Evolutionary conservation across 92 coral and sea anemone species (phyloP).

Genomic region (Phymanthus crucifer): DNA sequence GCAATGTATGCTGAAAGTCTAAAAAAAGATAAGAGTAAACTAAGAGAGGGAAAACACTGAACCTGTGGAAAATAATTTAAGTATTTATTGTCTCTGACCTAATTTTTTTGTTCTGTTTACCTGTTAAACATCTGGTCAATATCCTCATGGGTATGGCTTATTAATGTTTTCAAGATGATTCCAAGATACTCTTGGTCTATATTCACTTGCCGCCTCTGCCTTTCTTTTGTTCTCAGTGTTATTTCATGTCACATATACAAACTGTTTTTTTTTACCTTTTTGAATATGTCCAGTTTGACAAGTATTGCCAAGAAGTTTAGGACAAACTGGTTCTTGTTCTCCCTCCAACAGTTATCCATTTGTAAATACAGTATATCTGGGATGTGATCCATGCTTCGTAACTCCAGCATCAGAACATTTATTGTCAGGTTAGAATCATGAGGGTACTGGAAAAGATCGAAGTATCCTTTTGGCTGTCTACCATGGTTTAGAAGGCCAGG

Average conservation of each 20-base stretch:
- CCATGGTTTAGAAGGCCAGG: slow-evolving; percentile 72
- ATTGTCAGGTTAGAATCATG: slow-evolving; percentile 66
- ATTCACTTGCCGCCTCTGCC: too few species aligned
- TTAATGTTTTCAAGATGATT: too few species aligned
- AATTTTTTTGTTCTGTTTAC: slow-evolving; percentile 12
- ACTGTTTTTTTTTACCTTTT: slow-evolving; percentile 56
- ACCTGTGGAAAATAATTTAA: too few species aligned
- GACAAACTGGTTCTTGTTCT: slow-evolving; percentile 68
- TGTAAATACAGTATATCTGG: slow-evolving; percentile 58
- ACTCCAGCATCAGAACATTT: slow-evolving; percentile 43
- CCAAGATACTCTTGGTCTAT: too few species aligned
- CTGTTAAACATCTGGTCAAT: slow-evolving; percentile 64
- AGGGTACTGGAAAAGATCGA: slow-evolving; percentile 63
- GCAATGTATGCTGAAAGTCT: slow-evolving; percentile 14
- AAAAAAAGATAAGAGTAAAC: not conserved
- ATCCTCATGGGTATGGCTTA: slow-evolving; percentile 65
- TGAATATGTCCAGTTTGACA: slow-evolving; percentile 62
- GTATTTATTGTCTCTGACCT: too few species aligned
- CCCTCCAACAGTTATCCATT: slow-evolving; percentile 70
- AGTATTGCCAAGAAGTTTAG: slow-evolving; percentile 57
- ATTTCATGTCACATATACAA: too few species aligned
- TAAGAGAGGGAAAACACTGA: not conserved
- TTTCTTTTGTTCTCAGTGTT: too few species aligned
- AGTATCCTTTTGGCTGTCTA: slow-evolving; percentile 56
- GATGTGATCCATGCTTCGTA: slow-evolving; percentile 55